Base-by-base conservation (phyloP, 2,113 vertebrate genomes). In the Syngnathus scovelli region DNA sequence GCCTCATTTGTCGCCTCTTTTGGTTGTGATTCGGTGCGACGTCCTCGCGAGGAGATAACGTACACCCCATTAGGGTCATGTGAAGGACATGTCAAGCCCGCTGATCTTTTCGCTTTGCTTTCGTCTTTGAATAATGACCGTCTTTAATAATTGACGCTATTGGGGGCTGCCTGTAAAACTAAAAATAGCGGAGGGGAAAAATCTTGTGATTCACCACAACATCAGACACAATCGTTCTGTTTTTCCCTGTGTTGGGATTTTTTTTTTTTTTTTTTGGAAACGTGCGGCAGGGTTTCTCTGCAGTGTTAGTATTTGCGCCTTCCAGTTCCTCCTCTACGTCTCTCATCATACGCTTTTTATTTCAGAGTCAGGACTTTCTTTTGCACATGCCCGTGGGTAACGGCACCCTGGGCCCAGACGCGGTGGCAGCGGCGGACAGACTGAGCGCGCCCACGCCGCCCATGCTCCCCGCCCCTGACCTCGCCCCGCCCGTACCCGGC, bases 331-430 rank as follows among this genome's bases (percentile, higher is more conserved):
- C 7, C 21, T 52, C 49, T 21, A 4, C 10, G 19, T 7, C n/a
- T 19, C 2, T 19, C 18, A 60, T 60, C 58, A 37, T 3, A 10
- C 5, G 13, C 8, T 67, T 4, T 67, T 59, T 74, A 58, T 46
- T 37, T 73, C 76, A 98, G 95, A 93, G 89, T 85, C 95, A 96
- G 88, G 95, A 98, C 87, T 98, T 96, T 74, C 92, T 98, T 81
- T 91, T 98, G 84, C 95, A 96, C 84, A 91, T 95, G 89, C 92
- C 94, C 15, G 84, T 94, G 81, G 92, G 91, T 71, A 94, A 93
- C 76, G 92, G 92, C 61, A 91, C 88, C 76, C 85, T 94, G 15
- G 92, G 89, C 73, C 92, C 93, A 54, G 94, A 96, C 66, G 85
- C 91, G 7, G 85, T 90, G 6, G 85, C 90, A 27, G 77, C 91